Evolutionary conservation across 1,140 invertebrate species (phyloP), one percentile per base, ranked within the genome.

Genomic region (Heterodera schachtii): DNA sequence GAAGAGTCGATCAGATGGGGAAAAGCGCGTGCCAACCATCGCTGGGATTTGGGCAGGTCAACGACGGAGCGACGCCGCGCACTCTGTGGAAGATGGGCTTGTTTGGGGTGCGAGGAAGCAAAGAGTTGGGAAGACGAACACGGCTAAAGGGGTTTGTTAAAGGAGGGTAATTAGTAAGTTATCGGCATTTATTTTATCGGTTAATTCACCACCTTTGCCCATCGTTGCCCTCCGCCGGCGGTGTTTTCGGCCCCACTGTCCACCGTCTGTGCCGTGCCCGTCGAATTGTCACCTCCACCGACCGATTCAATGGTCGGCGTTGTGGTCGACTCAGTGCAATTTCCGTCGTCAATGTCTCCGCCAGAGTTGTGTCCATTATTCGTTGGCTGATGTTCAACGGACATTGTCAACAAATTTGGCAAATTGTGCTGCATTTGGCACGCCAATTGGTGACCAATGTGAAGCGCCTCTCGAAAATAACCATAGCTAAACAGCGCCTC

Each of bases 401-500:
- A 21, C 44, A 16, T 7, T 41, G 75, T 9, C 44, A 57, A 9
- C n/a, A 81, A 43, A 70, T 79, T 76, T 6, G 80, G 80, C 44
- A 21, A 49, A 64, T 80, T 83, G 1, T 79, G 13, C 31, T 83
- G 64, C 52, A 85, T 60, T 19, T 83, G 75, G 5, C 41, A n/a
- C 13, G 84, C 47, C 46, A 85, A 60, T 47, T 79, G 57, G 19
- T 70, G 52, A 4, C 83, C 84, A 19, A 85, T 46, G 47, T 66
- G 52, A 49, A 73, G 60, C 13, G 84, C 82, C 75, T 85, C 84
- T 67, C 67, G 31, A n/a, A 60, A 70, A 31, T 81, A 86, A 0
- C 84, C 84, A 73, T 85, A 74, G n/a, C 60, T 41, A 31, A 80
- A 66, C n/a, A 85, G 49, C 52, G 75, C 71, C 31, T 85, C 84